Conservation (phyloP, 1,140 invertebrate species). For the Zaprionus nigranus region DNA sequence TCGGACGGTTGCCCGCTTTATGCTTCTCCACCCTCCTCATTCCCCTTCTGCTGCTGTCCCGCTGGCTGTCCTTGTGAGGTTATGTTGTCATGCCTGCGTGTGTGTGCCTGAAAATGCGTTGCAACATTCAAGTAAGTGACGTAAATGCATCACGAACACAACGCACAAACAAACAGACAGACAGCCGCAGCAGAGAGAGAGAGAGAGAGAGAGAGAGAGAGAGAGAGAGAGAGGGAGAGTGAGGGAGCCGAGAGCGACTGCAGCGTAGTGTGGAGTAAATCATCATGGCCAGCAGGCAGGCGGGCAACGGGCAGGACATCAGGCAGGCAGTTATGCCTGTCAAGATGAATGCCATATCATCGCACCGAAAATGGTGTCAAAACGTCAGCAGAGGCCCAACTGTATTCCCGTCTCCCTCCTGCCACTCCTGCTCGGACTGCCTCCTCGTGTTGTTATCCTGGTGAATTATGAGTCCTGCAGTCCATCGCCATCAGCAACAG, state of each 20-base stretch:
- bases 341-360: slow-evolving; percentile 84
- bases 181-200: slow-evolving; percentile 10
- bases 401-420: not conserved
- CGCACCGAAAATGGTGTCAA: slow-evolving; percentile 83
- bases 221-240: not conserved
- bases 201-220: not conserved
- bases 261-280: slow-evolving; percentile 49
- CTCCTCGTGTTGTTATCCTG: slow-evolving; percentile 63
- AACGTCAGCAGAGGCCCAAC: slow-evolving; percentile 71
- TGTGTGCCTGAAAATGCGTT: slow-evolving; percentile 70
- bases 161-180: slow-evolving; percentile 45
- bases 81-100: slow-evolving; percentile 49
- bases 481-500: slow-evolving; percentile 37
- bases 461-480: slow-evolving; percentile 74
- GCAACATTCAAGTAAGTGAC: slow-evolving; percentile 82
- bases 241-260: not conserved
- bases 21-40: not conserved
- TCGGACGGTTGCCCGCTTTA: slow-evolving; percentile 29
- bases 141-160: slow-evolving; percentile 77
- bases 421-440: slow-evolving; percentile 20
- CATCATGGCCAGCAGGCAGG: slow-evolving; percentile 32
- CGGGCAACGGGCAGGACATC: slow-evolving; percentile 35
- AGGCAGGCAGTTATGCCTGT: slow-evolving; percentile 78
- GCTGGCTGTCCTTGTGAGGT: slow-evolving; percentile 42
- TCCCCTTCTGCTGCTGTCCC: slow-evolving; percentile 25